phyloP scores from a whole-genome alignment of 2,113 vertebrate species.

The Oenanthe melanoleuca region DNA sequence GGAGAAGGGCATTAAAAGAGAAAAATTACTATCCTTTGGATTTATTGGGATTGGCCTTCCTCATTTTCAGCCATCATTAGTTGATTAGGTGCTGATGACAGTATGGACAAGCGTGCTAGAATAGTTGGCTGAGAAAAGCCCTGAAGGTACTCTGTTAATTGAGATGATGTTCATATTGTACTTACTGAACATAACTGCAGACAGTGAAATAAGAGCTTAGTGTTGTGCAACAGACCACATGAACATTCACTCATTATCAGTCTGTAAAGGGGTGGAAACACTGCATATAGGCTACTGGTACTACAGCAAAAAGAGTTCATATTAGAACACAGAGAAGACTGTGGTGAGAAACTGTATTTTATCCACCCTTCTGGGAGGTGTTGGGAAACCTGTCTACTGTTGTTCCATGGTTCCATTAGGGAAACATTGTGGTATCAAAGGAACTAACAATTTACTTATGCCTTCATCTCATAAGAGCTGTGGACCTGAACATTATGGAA shows the following conservation, averaged over 20 bases:
- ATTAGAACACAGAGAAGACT: not conserved
- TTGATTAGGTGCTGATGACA: constrained; percentile 85
- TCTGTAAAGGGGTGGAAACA: constrained; percentile 33
- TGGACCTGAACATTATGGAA: not conserved
- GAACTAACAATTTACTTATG: not conserved
- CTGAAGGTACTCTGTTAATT: constrained; percentile 79
- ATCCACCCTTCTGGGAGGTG: not conserved
- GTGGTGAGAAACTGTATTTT: not conserved
- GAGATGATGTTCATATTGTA: constrained; percentile 76
- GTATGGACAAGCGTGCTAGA: constrained; percentile 75
- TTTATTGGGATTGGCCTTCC: constrained; percentile 86
- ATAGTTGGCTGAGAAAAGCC: constrained; percentile 72
- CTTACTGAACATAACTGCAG: constrained; percentile 71
- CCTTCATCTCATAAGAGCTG: not conserved
- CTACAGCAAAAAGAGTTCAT: not conserved
- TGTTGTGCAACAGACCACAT: constrained; percentile 50
- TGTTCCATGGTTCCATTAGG: not conserved
- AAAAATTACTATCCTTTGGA: constrained; percentile 83
- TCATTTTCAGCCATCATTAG: constrained; percentile 88
- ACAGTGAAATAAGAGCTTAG: constrained; percentile 60
- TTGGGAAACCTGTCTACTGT: not conserved
- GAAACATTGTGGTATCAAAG: not conserved
- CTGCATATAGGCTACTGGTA: not conserved
- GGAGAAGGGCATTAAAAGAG: constrained; percentile 84
- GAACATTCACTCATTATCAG: constrained; percentile 64